Conservation (phyloP, 2,113 vertebrate genomes). For the Calyptomena viridis region DNA sequence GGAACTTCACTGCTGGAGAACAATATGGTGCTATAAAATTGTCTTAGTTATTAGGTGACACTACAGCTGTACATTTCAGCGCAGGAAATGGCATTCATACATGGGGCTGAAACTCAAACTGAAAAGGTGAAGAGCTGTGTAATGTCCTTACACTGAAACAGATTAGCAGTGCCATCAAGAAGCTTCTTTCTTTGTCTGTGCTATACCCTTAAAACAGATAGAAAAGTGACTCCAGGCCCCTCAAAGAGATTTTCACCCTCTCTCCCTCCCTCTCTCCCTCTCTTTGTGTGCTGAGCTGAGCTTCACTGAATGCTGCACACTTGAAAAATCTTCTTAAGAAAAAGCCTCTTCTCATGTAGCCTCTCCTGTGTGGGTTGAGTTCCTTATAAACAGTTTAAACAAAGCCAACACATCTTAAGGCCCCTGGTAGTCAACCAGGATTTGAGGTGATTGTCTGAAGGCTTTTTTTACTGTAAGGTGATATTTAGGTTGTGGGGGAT, state of each 20-base stretch:
- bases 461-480: not conserved
- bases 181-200: not conserved
- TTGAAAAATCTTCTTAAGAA: not conserved
- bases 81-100: not conserved
- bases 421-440: not conserved
- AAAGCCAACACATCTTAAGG: not conserved
- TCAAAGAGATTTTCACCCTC: not conserved
- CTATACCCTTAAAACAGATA: not conserved
- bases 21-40: not conserved
- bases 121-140: not conserved
- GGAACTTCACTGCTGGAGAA: not conserved
- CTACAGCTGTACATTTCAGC: not conserved
- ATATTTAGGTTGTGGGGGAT: not conserved
- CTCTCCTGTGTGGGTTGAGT: not conserved
- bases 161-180: not conserved
- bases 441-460: not conserved
- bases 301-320: not conserved
- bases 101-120: not conserved
- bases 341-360: not conserved
- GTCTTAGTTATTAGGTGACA: not conserved
- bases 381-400: not conserved
- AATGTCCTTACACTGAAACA: not conserved
- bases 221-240: not conserved
- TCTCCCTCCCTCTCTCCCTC: not conserved
- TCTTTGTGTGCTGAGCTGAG: not conserved